Percentiles rank a stretch among this genome's conserved stretches.
phyloP scores from a whole-genome alignment of 2,113 vertebrate species.

The Tenebrosternarchus preto region DNA sequence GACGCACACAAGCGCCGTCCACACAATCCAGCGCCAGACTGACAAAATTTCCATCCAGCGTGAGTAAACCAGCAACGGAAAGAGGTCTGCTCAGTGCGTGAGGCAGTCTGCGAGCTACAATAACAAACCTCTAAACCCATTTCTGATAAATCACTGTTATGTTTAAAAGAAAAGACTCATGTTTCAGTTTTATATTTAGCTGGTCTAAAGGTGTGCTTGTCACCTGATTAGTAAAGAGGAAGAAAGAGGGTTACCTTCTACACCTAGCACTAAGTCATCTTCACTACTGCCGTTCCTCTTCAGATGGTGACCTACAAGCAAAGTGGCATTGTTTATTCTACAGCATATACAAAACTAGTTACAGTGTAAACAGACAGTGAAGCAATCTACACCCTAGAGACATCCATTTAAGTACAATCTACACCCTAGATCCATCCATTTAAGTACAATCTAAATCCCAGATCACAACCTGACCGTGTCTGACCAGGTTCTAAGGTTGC shows the following conservation, averaged over 20 bases:
- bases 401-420: slow-evolving; percentile 4
- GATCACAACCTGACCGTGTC: no score
- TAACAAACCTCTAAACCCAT: slow-evolving; percentile 3
- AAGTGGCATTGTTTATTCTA: slow-evolving; percentile 32
- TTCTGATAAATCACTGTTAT: slow-evolving; percentile 10
- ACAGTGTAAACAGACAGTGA: slow-evolving; percentile 29
- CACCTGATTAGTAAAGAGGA: slow-evolving; percentile 39
- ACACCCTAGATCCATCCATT: no score
- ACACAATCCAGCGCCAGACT: neutral
- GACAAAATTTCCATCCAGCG: slow-evolving; percentile 21
- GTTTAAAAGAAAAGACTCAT: slow-evolving; percentile 18
- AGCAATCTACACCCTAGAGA: neutral
- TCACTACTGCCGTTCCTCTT: slow-evolving; percentile 52
- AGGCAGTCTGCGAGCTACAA: slow-evolving; percentile 14
- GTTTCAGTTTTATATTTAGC: slow-evolving; percentile 2
- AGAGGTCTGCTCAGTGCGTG: neutral
- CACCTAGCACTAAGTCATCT: slow-evolving; percentile 62
- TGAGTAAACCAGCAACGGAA: slow-evolving; percentile 19
- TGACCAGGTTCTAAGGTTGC: no score
- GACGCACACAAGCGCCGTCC: neutral
- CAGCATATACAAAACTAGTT: slow-evolving; percentile 19
- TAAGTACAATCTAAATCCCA: no score
- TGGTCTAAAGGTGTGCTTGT: neutral
- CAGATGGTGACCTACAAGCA: slow-evolving; percentile 45
- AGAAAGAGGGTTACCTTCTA: slow-evolving; percentile 63